Evolutionary conservation across 2,797 vertebrate species (phyloP).

Genomic region (Heterohyrax brucei): DNA sequence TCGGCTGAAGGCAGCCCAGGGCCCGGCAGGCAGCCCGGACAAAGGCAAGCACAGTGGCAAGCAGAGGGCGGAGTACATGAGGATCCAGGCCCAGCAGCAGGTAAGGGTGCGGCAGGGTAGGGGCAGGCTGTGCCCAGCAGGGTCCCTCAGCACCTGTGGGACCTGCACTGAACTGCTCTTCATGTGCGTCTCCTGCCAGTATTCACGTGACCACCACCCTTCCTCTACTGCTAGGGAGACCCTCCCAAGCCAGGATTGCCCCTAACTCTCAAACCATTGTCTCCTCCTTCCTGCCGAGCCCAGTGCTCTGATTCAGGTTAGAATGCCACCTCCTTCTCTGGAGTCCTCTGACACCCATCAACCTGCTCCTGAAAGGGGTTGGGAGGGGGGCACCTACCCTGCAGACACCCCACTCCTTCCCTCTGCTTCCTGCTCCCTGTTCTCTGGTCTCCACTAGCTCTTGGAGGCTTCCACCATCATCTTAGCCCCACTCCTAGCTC

Average conservation of each 20-base stretch:
- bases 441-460: not conserved
- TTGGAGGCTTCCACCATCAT: not conserved
- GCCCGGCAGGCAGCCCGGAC: conserved; percentile 96
- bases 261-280: not conserved
- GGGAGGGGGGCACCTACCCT: not conserved
- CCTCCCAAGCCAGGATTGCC: not conserved
- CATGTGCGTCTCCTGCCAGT: not conserved
- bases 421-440: not conserved
- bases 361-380: not conserved
- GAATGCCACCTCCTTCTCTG: not conserved
- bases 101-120: conserved; percentile 87
- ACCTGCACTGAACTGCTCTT: not conserved
- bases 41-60: conserved; percentile 95
- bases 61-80: conserved; percentile 96
- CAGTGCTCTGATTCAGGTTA: not conserved
- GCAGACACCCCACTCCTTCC: not conserved
- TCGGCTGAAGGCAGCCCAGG: conserved; percentile 96
- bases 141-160: not conserved
- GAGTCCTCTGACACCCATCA: not conserved
- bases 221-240: not conserved
- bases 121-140: not conserved
- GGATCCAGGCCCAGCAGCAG: conserved; percentile 97
- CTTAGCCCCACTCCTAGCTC: not conserved
- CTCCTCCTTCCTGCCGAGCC: not conserved
- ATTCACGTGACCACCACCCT: not conserved